Evolutionary conservation across 23 tunicate species (phyloP).

Genomic region (Phallusia fumigata): DNA sequence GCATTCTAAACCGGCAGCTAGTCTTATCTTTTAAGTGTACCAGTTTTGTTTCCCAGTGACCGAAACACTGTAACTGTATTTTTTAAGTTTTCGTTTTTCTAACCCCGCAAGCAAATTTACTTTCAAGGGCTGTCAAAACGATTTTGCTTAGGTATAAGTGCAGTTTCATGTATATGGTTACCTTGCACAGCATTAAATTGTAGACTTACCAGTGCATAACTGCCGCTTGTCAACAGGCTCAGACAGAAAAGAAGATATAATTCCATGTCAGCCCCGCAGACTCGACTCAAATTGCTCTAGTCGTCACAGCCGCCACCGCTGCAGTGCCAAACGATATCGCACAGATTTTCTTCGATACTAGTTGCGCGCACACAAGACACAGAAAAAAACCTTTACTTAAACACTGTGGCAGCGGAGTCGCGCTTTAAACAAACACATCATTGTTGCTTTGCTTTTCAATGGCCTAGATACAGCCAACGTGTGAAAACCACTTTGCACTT

Average conservation of each 20-base stretch:
- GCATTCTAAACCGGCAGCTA: background rate
- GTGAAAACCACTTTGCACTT: conserved; percentile 5
- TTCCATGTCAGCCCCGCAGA: background rate
- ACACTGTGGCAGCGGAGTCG: background rate
- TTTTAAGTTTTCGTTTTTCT: background rate
- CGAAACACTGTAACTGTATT: background rate
- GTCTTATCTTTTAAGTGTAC: background rate
- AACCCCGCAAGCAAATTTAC: background rate
- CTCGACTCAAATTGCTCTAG: background rate
- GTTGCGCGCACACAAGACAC: conserved; percentile 11
- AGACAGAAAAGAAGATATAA: background rate
- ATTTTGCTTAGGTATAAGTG: background rate
- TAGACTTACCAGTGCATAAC: conserved; percentile 4
- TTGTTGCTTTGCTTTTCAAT: background rate
- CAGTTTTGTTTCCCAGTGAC: background rate
- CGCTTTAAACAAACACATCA: conserved; percentile 1
- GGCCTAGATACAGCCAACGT: background rate
- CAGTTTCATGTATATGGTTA: background rate
- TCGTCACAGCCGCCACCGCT: conserved; percentile 1
- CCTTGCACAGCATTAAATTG: background rate
- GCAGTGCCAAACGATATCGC: background rate
- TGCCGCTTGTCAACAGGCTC: background rate
- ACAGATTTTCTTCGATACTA: background rate
- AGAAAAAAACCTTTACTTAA: background rate
- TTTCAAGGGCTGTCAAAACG: too few relatives aligned